A percentile compares a stretch with the other conserved stretches of the same genome.
phyloP scores from a whole-genome alignment of 2,797 vertebrate species.

The Dallia pectoralis region DNA sequence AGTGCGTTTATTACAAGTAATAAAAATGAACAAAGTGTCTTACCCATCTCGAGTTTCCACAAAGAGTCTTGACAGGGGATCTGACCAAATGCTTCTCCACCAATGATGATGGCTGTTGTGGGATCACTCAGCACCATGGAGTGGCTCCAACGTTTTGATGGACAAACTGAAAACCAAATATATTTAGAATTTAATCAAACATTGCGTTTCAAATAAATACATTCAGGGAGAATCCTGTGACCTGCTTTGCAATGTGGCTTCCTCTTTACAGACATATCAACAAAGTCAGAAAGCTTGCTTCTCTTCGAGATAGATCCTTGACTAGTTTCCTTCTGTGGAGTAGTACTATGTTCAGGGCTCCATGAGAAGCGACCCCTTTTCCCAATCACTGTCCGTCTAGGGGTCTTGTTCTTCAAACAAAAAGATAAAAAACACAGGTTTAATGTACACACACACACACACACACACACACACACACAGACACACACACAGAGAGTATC shows the following conservation, averaged over 20 bases:
- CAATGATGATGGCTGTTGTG: slow-evolving; percentile 82
- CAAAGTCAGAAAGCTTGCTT: slow-evolving; percentile 52
- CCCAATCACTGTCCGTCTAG: slow-evolving; percentile 50
- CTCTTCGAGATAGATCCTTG: slow-evolving; percentile 61
- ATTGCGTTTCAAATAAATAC: not conserved
- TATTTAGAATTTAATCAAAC: not conserved
- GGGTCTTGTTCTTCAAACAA: slow-evolving; percentile 61
- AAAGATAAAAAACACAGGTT: not conserved
- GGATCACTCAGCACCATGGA: slow-evolving; percentile 83
- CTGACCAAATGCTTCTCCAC: slow-evolving; percentile 77
- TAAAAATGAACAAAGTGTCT: not conserved
- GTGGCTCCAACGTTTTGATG: slow-evolving; percentile 85
- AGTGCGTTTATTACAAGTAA: not conserved
- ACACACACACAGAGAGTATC: not conserved
- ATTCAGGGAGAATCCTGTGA: slow-evolving; percentile 7
- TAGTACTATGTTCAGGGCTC: slow-evolving; percentile 62
- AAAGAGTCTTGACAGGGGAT: slow-evolving; percentile 70
- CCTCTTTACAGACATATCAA: slow-evolving; percentile 53
- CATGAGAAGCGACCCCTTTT: slow-evolving; percentile 54
- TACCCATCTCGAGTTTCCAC: slow-evolving; percentile 89
- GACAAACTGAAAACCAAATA: slow-evolving; percentile 64
- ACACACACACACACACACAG: too few species aligned
- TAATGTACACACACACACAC: not conserved
- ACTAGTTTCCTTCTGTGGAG: slow-evolving; percentile 41
- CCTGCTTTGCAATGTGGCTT: slow-evolving; percentile 41